Evolutionary conservation across 2,888 invertebrate genomes (phyloP).

Genomic region (Trachelus stipa): DNA sequence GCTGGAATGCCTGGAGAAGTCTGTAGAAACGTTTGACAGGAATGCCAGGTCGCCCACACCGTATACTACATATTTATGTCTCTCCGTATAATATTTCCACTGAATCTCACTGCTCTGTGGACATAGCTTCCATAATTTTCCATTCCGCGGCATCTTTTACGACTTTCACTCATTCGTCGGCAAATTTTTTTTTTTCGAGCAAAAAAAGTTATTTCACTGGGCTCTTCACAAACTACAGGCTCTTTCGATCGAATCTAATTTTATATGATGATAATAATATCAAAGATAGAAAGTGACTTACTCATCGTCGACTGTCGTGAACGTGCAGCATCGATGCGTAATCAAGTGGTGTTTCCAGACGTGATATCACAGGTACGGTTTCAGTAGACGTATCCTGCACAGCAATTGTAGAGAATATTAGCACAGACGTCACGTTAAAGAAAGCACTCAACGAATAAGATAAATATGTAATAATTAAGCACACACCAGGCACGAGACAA

Average conservation of each 20-base stretch:
- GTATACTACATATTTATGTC: background rate
- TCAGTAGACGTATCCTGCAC: conserved; percentile 8
- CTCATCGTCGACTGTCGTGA: background rate
- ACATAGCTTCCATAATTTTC: background rate
- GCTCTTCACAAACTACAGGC: background rate
- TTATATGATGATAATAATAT: background rate
- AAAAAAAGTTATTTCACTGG: background rate
- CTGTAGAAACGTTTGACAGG: background rate
- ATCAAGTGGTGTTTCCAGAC: background rate
- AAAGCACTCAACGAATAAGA: background rate
- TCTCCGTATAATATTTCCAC: background rate
- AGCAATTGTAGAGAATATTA: background rate
- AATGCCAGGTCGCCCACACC: background rate
- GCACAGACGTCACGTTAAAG: background rate
- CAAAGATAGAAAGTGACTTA: background rate
- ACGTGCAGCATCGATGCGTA: background rate
- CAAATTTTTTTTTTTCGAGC: background rate
- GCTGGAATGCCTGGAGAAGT: background rate
- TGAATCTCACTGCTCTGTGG: background rate
- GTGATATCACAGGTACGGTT: conserved; percentile 11
- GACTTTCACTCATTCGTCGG: background rate
- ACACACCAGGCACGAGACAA: background rate
- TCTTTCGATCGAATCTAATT: background rate
- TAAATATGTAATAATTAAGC: background rate
- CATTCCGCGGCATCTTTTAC: background rate